Percentiles rank a stretch among this genome's conserved stretches.
Evolutionary conservation across 53 echinoderm and acorn worm species (phyloP).

Genomic region (Henricia sp.): DNA sequence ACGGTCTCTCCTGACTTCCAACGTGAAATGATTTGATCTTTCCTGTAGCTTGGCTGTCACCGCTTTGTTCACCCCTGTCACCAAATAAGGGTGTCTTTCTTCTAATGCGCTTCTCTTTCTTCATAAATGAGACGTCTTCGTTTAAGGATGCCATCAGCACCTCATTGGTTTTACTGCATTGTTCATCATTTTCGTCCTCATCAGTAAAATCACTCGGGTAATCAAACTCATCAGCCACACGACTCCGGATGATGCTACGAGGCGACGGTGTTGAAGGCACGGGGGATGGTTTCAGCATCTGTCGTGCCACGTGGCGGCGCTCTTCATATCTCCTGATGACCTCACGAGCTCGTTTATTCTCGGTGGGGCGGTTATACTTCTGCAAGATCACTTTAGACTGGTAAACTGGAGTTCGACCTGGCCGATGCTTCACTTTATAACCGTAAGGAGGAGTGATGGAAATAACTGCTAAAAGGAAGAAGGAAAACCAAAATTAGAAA

Average conservation of each 20-base stretch:
- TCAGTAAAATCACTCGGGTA: slow-evolving; percentile 32
- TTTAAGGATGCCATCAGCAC: neutral
- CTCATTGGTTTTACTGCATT: too few species aligned
- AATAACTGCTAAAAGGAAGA: too few species aligned
- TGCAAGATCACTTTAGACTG: neutral
- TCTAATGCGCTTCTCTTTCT: neutral
- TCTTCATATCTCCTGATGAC: slow-evolving; percentile 11
- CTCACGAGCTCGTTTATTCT: slow-evolving; percentile 13
- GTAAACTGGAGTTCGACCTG: neutral
- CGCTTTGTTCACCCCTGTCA: slow-evolving; percentile 7
- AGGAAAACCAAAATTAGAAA: too few species aligned
- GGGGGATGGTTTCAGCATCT: neutral
- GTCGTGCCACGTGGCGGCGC: slow-evolving; percentile 7
- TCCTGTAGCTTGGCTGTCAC: slow-evolving; percentile 1
- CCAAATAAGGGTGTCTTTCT: neutral
- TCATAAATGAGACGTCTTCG: neutral
- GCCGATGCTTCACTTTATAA: too few species aligned
- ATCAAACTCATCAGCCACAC: slow-evolving; percentile 27
- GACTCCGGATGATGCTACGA: neutral
- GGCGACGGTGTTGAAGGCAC: slow-evolving; percentile 11
- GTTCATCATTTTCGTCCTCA: slow-evolving; percentile 4
- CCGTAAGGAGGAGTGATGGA: too few species aligned
- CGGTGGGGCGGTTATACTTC: neutral
- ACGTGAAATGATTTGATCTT: neutral
- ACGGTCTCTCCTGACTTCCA: too few species aligned